Percentiles rank a stretch among this genome's conserved stretches.
phyloP scores from a whole-genome alignment of 2,113 vertebrate species.

The Oxyura jamaicensis region DNA sequence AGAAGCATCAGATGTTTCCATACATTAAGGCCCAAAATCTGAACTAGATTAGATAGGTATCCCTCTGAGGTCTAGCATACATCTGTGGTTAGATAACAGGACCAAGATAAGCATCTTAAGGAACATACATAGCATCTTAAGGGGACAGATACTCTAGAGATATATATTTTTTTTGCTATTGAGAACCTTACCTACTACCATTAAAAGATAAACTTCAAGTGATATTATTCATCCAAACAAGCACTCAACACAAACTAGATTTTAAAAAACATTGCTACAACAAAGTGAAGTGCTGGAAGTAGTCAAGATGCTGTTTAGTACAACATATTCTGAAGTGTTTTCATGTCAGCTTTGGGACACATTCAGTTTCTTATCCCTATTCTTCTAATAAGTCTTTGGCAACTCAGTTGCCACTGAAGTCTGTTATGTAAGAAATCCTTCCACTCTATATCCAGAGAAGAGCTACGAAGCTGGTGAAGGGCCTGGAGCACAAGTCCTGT shows the following conservation, averaged over 20 bases:
- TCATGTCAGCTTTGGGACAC: not conserved
- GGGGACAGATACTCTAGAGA: not conserved
- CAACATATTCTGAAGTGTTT: not conserved
- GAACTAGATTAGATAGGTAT: not conserved
- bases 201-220: not conserved
- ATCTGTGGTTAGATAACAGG: not conserved
- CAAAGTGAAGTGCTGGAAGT: not conserved
- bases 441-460: too few species aligned
- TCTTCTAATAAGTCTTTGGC: not conserved
- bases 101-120: not conserved
- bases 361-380: not conserved
- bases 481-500: too few species aligned
- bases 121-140: not conserved
- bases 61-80: not conserved
- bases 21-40: not conserved
- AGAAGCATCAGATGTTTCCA: not conserved
- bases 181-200: not conserved
- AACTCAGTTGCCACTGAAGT: not conserved
- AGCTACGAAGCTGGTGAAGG: too few species aligned
- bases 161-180: not conserved
- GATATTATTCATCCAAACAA: not conserved
- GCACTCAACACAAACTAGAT: not conserved
- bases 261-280: not conserved
- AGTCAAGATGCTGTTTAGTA: rapidly evolving
- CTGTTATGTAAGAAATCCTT: not conserved